A percentile compares a stretch with the other conserved stretches of the same genome.
These are phyloP conservation scores for Telmatherina bonti DNA, from an alignment of 2,797 vertebrate genomes.

Conservation along the genomic window DNA sequence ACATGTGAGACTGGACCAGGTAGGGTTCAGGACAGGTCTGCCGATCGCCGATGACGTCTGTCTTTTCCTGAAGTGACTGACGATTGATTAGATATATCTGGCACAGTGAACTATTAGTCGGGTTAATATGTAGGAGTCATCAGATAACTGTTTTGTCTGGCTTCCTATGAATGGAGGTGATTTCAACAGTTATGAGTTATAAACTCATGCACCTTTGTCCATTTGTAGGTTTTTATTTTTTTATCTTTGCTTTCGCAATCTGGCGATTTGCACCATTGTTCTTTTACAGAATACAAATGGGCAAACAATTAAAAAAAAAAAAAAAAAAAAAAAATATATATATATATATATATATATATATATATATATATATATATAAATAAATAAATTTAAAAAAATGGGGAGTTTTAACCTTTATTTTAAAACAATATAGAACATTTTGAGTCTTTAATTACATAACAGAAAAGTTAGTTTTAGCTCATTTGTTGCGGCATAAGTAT, in stretches of 20 bases:
- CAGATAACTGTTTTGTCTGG: not conserved
- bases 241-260: conserved; percentile 1
- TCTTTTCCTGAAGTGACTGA: not conserved
- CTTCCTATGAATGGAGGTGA: conserved; percentile 23
- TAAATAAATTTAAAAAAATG: too few relatives aligned
- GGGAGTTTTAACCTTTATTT: too few relatives aligned
- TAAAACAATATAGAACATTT: too few relatives aligned
- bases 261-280: not conserved
- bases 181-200: conserved; percentile 16
- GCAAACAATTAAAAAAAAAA: too few relatives aligned
- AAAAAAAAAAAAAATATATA: too few relatives aligned
- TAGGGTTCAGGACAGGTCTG: conserved; percentile 55
- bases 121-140: conserved; percentile 4
- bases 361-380: too few relatives aligned
- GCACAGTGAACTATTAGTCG: conserved; percentile 9
- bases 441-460: too few relatives aligned
- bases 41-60: not conserved
- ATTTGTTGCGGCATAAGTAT: too few relatives aligned
- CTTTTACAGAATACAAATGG: not conserved
- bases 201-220: conserved; percentile 35
- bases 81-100: not conserved
- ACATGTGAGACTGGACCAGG: conserved; percentile 97
- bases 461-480: too few relatives aligned
- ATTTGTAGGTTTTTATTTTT: conserved; percentile 8
- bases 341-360: too few relatives aligned